Evolutionary conservation across 2,113 vertebrate genomes (phyloP), one percentile per base, ranked within the genome.

Genomic region (Pseudorectes ferrugineus): DNA sequence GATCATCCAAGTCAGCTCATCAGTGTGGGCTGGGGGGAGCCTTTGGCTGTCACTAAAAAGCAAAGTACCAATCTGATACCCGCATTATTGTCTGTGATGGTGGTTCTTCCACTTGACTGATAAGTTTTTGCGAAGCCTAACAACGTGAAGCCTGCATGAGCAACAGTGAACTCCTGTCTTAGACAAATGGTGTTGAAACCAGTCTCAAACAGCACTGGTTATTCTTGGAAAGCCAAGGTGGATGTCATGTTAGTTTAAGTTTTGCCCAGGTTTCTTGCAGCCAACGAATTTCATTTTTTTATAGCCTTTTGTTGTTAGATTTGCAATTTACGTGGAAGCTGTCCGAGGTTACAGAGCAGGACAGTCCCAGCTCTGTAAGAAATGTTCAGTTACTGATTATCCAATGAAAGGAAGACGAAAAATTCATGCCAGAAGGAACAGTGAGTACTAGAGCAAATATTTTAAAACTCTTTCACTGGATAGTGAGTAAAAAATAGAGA

Each of bases 81-180:
- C 23, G 21, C 21, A 2, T 57, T 45, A 43, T 6, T 28, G 31
- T 23, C 45, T 1, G 0, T 6, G 28, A 5, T 26, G 14, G 20
- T 24, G 40, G 10, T 33, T 68, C 42, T 89, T 43, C 31, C 36
- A 12, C 14, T 38, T 54, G 24, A 22, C n/a, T 40, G 36, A 1
- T 10, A 35, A 25, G 31, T 22, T 35, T 61, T 59, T 67, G 46
- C 58, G 36, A 51, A 16, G 3, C 28, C n/a, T 43, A 13, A 19
- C 2, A 49, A 2, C 5, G 6, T 9, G n/a, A 82, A 85, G 40
- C 14, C 29, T 67, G 18, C 22, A 54, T 43, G 33, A 88, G 36
- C 29, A 82, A 7, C 6, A 68, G 24, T 22, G 57, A 82, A 13
- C 19, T 72, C 4, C 35, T 75, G 20, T 2, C 33, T 79, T 52